Percentiles rank a stretch among this genome's conserved stretches.
These are phyloP conservation scores for Formica exsecta DNA, from an alignment of 1,140 invertebrate genomes.

Conservation along the genomic window DNA sequence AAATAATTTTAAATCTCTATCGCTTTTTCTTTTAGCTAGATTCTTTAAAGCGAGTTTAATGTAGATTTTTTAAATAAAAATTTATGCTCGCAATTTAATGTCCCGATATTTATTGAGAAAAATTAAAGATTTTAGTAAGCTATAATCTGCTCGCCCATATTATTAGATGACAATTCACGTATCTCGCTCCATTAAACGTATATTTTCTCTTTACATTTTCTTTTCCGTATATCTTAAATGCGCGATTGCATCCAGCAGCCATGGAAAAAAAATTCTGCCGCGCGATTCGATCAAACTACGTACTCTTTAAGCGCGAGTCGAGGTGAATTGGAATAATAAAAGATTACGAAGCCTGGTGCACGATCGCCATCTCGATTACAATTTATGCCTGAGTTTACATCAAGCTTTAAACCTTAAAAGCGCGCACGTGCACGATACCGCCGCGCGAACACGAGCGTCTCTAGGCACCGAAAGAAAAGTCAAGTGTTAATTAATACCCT, in stretches of 20 bases:
- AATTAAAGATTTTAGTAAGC: background rate
- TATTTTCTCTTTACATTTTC: conserved; percentile 16
- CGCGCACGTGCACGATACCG: conserved; percentile 42
- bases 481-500: conserved; percentile 66
- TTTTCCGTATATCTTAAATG: conserved; percentile 3
- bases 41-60: background rate
- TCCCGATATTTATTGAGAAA: background rate
- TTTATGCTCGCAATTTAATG: background rate
- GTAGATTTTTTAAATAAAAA: background rate
- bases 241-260: conserved; percentile 2
- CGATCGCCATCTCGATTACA: conserved; percentile 58
- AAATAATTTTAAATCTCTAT: background rate
- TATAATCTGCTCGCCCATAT: background rate
- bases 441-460: conserved; percentile 19
- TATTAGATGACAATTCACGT: conserved; percentile 27
- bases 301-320: conserved; percentile 3
- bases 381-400: conserved; percentile 62
- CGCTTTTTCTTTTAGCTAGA: background rate
- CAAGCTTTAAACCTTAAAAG: conserved; percentile 35
- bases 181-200: conserved; percentile 13
- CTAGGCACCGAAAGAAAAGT: conserved; percentile 47
- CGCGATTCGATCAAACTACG: background rate
- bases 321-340: conserved; percentile 53
- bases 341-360: conserved; percentile 34
- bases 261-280: conserved; percentile 11